phyloP scores from a whole-genome alignment of 1,140 invertebrate genomes.

The Nymphalis io region DNA sequence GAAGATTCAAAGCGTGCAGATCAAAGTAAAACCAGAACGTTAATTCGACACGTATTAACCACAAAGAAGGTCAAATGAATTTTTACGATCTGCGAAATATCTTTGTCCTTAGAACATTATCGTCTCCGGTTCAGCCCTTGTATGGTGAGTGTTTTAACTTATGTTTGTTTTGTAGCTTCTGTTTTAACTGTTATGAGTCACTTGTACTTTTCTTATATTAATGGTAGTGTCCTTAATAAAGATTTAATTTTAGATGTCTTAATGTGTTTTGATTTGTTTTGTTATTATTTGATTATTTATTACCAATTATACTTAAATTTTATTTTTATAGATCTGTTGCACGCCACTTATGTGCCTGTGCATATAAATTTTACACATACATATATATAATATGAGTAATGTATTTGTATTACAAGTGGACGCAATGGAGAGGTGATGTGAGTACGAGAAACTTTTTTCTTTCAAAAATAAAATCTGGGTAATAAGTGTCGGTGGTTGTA shows the following conservation, averaged over 20 bases:
- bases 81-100: slow-evolving; percentile 44
- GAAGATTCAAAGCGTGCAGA: slow-evolving; percentile 56
- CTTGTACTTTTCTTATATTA: neutral
- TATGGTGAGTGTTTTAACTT: slow-evolving; percentile 13
- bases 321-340: too few species aligned
- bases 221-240: slow-evolving; percentile 3
- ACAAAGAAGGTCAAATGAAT: slow-evolving; percentile 47
- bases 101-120: slow-evolving; percentile 40
- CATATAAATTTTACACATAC: too few species aligned
- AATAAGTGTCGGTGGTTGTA: too few species aligned
- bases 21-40: slow-evolving; percentile 53
- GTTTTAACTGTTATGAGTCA: slow-evolving; percentile 15
- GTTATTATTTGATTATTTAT: too few species aligned
- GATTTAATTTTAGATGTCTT: neutral
- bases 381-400: too few species aligned
- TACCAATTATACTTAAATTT: too few species aligned
- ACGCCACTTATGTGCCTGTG: too few species aligned
- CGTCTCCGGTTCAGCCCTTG: slow-evolving; percentile 24
- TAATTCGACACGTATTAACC: slow-evolving; percentile 34
- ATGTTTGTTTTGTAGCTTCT: slow-evolving; percentile 3
- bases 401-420: too few species aligned
- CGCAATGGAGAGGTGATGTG: too few species aligned
- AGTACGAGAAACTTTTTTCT: too few species aligned
- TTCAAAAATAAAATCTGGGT: too few species aligned
- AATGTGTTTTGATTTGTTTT: neutral